phyloP scores from a whole-genome alignment of 2,113 vertebrate genomes.

The Enhydra lutris region DNA sequence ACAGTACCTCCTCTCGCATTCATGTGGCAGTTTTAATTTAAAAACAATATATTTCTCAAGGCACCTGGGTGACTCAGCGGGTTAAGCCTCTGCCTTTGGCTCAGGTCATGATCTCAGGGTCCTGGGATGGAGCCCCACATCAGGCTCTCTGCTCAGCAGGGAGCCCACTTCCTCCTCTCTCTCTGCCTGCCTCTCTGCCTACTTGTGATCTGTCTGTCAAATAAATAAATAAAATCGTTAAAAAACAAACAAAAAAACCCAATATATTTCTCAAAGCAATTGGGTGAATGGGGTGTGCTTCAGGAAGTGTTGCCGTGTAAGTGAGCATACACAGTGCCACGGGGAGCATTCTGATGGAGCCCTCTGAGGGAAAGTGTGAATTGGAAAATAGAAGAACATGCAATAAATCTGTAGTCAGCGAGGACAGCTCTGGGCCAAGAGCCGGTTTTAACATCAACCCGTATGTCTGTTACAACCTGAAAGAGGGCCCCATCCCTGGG shows the following conservation, averaged over 20 bases:
- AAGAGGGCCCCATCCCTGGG: not conserved
- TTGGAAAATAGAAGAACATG: not conserved
- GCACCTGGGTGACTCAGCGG: too few relatives aligned
- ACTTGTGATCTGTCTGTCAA: too few relatives aligned
- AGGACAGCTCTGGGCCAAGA: not conserved
- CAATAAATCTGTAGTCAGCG: not conserved
- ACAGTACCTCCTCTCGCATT: not conserved
- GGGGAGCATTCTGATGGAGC: not conserved
- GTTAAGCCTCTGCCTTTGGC: too few relatives aligned
- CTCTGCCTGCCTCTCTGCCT: too few relatives aligned
- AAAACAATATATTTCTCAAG: not conserved
- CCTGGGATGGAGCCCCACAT: too few relatives aligned
- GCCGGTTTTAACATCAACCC: not conserved
- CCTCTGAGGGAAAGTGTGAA: not conserved
- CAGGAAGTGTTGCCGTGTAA: not conserved
- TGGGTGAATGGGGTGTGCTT: rapidly evolving
- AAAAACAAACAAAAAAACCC: too few relatives aligned
- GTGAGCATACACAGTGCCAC: not conserved
- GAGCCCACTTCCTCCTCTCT: too few relatives aligned
- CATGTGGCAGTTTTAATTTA: not conserved
- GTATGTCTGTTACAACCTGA: not conserved
- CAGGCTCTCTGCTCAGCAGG: too few relatives aligned
- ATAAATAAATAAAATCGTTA: too few relatives aligned
- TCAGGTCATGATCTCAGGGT: too few relatives aligned
- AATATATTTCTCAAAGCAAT: not conserved